Percentiles rank a stretch among this genome's conserved stretches.
phyloP scores from a whole-genome alignment of 2,113 vertebrate genomes.

The Silurus asotus region DNA sequence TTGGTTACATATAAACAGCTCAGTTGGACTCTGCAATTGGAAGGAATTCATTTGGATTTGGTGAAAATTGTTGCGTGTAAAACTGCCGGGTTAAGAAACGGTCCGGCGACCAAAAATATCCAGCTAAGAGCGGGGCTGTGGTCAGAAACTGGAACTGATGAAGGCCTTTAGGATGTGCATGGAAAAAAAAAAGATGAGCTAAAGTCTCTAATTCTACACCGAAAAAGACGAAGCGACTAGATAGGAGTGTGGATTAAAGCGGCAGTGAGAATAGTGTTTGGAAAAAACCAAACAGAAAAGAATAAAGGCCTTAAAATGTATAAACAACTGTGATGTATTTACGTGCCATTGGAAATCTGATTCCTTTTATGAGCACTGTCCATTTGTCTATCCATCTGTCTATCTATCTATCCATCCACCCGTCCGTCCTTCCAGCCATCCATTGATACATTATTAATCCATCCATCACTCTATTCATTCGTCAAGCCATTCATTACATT shows the following conservation, averaged over 20 bases:
- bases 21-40: neutral
- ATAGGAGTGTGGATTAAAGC: neutral
- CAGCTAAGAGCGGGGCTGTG: conserved; percentile 7
- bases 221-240: neutral
- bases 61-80: conserved; percentile 8
- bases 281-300: neutral
- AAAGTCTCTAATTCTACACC: neutral
- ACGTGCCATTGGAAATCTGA: neutral
- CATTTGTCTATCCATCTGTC: neutral
- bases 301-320: neutral
- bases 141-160: conserved; percentile 7
- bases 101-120: neutral
- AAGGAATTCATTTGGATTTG: conserved; percentile 20
- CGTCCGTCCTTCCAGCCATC: too few relatives aligned
- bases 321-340: neutral
- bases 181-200: conserved; percentile 4
- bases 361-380: neutral
- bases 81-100: neutral
- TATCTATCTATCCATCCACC: neutral
- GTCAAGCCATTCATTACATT: neutral
- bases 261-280: neutral
- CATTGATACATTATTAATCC: neutral
- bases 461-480: neutral
- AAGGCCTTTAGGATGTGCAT: neutral
- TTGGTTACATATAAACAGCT: conserved; percentile 28